Evolutionary conservation across 1,140 invertebrate species (phyloP).

Genomic region (Druon quercuslanigerum): DNA sequence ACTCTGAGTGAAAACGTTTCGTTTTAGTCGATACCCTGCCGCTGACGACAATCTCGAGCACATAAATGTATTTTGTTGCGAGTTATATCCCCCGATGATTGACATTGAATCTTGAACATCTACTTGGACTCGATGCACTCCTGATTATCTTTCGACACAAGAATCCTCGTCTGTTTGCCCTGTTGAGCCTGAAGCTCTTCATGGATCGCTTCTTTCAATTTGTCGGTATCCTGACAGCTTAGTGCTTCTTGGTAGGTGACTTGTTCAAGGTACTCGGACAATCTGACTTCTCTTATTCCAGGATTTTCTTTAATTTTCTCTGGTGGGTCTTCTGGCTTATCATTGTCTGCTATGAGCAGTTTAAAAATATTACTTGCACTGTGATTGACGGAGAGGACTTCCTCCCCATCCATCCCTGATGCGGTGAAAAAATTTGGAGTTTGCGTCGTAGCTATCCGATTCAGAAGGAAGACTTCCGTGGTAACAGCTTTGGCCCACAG

Average conservation of each 20-base stretch:
- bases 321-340: too few species aligned
- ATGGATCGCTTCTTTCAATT: not conserved
- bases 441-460: too few species aligned
- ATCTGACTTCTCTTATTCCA: too few species aligned
- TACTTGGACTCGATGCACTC: not conserved
- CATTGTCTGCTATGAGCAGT: too few species aligned
- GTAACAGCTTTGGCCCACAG: too few species aligned
- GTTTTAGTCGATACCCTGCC: not conserved
- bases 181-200: not conserved
- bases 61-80: not conserved
- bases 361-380: too few species aligned
- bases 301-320: too few species aligned
- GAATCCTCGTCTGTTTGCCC: not conserved
- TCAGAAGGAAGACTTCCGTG: too few species aligned
- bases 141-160: not conserved
- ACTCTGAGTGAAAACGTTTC: not conserved
- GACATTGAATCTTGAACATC: not conserved
- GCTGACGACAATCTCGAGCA: not conserved
- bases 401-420: too few species aligned
- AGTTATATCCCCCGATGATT: not conserved
- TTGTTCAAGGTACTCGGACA: not conserved
- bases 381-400: too few species aligned
- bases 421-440: too few species aligned
- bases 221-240: not conserved
- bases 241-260: not conserved